These are phyloP conservation scores for Pipistrellus pygmaeus DNA, from an alignment of 2,797 vertebrate genomes.

Conservation along the genomic window DNA sequence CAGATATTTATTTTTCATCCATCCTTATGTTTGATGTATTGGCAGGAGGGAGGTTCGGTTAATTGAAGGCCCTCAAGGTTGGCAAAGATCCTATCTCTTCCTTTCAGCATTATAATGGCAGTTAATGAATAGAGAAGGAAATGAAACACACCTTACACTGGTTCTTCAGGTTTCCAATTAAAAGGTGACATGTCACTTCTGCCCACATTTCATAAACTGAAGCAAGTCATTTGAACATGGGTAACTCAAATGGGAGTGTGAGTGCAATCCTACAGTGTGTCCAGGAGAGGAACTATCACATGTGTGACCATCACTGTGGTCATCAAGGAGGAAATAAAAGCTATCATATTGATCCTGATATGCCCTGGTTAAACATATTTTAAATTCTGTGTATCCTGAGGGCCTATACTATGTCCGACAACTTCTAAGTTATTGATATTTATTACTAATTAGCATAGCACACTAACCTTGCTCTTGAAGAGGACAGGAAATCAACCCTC, in stretches of 20 bases:
- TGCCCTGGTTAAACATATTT: not conserved
- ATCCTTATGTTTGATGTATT: not conserved
- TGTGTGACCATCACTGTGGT: accelerated
- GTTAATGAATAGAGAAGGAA: not conserved
- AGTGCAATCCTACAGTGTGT: too few species aligned
- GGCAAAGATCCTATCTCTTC: not conserved
- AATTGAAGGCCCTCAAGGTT: not conserved
- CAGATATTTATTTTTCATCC: not conserved
- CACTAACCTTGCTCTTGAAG: not conserved
- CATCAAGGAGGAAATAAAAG: not conserved
- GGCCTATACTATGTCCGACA: not conserved
- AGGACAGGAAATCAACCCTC: not conserved
- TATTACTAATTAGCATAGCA: not conserved
- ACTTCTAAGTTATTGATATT: not conserved
- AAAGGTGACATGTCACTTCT: not conserved
- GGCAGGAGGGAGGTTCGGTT: not conserved
- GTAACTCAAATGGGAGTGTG: not conserved
- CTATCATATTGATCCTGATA: not conserved
- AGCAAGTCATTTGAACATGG: not conserved
- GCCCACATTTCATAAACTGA: not conserved
- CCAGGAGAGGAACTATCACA: accelerated
- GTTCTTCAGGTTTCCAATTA: not conserved
- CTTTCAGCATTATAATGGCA: not conserved
- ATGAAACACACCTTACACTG: not conserved
- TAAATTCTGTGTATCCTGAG: not conserved